Percentiles rank a stretch among this genome's conserved stretches.
phyloP scores from a whole-genome alignment of 2,113 vertebrate species.

The Psilopsiagon aurifrons region DNA sequence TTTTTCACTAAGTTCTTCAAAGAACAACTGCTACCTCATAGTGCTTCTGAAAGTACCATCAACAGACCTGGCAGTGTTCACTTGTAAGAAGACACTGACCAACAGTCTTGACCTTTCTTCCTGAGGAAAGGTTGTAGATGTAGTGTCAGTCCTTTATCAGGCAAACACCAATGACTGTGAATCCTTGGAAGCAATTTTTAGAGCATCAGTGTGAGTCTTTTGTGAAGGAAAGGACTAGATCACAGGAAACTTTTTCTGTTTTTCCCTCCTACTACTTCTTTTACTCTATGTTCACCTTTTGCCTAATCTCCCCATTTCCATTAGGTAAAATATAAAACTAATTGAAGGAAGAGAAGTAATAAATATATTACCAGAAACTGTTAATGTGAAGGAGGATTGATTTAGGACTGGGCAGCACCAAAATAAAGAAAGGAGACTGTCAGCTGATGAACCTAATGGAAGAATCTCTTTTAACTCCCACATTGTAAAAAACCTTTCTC shows the following conservation, averaged over 20 bases:
- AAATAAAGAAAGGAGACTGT: not conserved
- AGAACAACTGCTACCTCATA: not conserved
- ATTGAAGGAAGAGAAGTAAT: not conserved
- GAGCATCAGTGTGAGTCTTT: not conserved
- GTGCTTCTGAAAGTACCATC: not conserved
- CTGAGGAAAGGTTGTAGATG: not conserved
- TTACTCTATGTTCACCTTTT: not conserved
- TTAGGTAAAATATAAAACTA: not conserved
- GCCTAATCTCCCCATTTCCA: not conserved
- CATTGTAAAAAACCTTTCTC: not conserved
- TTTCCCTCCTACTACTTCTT: not conserved
- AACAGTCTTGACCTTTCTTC: not conserved
- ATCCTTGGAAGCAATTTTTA: not conserved
- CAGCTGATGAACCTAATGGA: not conserved
- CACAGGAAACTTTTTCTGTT: not conserved
- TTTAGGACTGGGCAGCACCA: not conserved
- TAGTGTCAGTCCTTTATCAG: not conserved
- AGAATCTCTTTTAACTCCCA: not conserved
- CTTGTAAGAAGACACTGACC: not conserved
- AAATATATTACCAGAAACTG: not conserved
- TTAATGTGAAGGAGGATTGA: not conserved
- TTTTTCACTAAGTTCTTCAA: not conserved
- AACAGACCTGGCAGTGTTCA: not conserved
- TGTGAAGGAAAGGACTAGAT: not conserved
- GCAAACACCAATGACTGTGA: not conserved